These are phyloP conservation scores for Camptogramma bilineatum DNA, from an alignment of 2,888 invertebrate species.

Conservation along the genomic window DNA sequence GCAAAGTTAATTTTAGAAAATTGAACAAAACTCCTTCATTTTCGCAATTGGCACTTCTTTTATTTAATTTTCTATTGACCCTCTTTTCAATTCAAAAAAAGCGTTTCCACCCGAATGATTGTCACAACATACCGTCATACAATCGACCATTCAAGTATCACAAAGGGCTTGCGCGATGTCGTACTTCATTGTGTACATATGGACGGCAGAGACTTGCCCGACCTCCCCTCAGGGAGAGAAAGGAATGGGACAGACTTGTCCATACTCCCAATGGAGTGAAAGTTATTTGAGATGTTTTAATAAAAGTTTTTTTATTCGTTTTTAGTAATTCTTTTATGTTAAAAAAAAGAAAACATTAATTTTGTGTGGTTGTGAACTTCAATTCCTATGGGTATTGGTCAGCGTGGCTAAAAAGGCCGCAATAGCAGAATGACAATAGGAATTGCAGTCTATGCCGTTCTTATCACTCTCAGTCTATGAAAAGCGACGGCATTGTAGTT, in stretches of 20 bases:
- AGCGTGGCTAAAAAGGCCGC: too few species aligned
- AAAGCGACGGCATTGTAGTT: too few species aligned
- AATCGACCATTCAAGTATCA: constrained; percentile 32
- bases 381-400: too few species aligned
- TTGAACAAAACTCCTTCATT: neutral
- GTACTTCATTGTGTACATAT: constrained; percentile 39
- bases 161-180: constrained; percentile 35
- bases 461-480: too few species aligned
- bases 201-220: constrained; percentile 29
- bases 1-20: too few species aligned
- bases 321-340: too few species aligned
- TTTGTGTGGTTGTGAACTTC: too few species aligned
- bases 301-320: constrained; percentile 9
- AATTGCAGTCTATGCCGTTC: too few species aligned
- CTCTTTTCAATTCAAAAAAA: constrained; percentile 24
- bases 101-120: constrained; percentile 32
- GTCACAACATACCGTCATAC: constrained; percentile 37
- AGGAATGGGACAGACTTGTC: constrained; percentile 27
- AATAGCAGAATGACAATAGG: too few species aligned
- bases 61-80: constrained; percentile 25
- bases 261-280: constrained; percentile 26
- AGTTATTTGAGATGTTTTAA: constrained; percentile 32
- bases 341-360: too few species aligned
- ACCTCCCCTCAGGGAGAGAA: constrained; percentile 31
- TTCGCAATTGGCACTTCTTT: constrained; percentile 21